Evolutionary conservation across 2,797 vertebrate genomes (phyloP).

Genomic region (Sciaenops ocellatus): DNA sequence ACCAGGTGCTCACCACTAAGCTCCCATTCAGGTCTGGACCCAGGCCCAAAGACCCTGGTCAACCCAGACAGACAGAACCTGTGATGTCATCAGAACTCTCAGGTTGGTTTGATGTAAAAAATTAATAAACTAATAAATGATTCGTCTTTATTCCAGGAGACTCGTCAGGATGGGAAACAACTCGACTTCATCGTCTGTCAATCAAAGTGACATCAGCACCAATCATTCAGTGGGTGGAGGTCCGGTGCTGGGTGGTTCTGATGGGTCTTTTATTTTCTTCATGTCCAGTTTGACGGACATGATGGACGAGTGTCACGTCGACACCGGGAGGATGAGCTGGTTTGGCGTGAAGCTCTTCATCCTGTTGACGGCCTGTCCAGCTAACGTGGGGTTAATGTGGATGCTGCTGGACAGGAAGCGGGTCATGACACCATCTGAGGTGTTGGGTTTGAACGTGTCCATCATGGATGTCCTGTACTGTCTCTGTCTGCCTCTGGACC

Average conservation of each 20-base stretch:
- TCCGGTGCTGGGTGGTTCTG: fast-evolving
- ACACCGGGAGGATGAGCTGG: neutral
- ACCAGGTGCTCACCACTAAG: no score
- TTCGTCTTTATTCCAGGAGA: neutral
- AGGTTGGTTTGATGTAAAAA: no score
- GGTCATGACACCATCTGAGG: constrained; percentile 57
- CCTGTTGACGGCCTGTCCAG: constrained; percentile 38
- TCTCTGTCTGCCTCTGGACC: constrained; percentile 54
- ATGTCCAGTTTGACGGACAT: neutral
- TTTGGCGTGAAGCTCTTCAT: constrained; percentile 44
- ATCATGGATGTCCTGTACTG: constrained; percentile 58
- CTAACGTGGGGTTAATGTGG: constrained; percentile 61
- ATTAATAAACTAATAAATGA: no score
- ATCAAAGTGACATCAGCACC: neutral
- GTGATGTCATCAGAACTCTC: no score
- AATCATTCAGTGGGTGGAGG: neutral
- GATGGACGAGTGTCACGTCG: constrained; percentile 31
- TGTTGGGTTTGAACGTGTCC: constrained; percentile 68
- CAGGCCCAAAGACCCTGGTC: no score
- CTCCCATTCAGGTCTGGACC: no score
- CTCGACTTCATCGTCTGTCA: neutral
- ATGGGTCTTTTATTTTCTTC: neutral
- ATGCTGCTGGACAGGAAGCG: constrained; percentile 52
- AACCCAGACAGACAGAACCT: no score
- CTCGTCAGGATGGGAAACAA: constrained; percentile 24